Evolutionary conservation across 2,888 invertebrate genomes (phyloP), one percentile per base, ranked within the genome.

Genomic region (Piscicola geometra): DNA sequence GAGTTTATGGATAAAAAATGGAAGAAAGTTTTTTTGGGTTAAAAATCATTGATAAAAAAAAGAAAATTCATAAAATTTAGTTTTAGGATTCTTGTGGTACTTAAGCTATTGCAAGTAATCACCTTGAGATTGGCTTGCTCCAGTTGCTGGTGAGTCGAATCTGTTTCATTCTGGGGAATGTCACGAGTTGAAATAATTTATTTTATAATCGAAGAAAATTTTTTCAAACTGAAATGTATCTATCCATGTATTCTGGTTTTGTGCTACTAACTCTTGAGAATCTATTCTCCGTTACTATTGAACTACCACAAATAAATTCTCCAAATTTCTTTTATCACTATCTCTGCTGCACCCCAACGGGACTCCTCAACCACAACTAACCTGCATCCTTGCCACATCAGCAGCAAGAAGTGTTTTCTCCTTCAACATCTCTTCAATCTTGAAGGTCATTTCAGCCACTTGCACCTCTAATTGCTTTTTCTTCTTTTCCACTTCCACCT

Each of bases 401-500:
- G 98, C 97, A 75, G 89, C 88, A 41, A 92, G 85, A 83, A 96
- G 96, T 69, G 89, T 88, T 79, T 91, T 84, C 1, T 87, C 82
- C 1, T 90, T 86, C 36, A 87, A 85, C 18, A 81, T 66, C 76
- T 86, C 96, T 0, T 91, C 90, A 72, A 95, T 88, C 75, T 85
- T 84, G 32, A 86, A 82, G 56, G 83, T 82, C 73, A 86, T 70
- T 77, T 88, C 88, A 76, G 85, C 84, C 15, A 84, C 76, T 85
- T 93, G 93, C 75, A 90, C 90, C 85, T 99, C 98, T 0, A 93
- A 91, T 84, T 96, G 95, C 86, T 99, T 98, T 77, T 98, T 90
- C 52, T 94, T 90, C 74, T 97, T 90, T 86, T 99, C 99, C 79
- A 92, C 91, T 83, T 99, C 99, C 77, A 92, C 91, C 78, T 93